Percentiles rank a stretch among this genome's conserved stretches.
These are phyloP conservation scores for Ciconia boyciana DNA, from an alignment of 2,113 vertebrate genomes.

Conservation along the genomic window DNA sequence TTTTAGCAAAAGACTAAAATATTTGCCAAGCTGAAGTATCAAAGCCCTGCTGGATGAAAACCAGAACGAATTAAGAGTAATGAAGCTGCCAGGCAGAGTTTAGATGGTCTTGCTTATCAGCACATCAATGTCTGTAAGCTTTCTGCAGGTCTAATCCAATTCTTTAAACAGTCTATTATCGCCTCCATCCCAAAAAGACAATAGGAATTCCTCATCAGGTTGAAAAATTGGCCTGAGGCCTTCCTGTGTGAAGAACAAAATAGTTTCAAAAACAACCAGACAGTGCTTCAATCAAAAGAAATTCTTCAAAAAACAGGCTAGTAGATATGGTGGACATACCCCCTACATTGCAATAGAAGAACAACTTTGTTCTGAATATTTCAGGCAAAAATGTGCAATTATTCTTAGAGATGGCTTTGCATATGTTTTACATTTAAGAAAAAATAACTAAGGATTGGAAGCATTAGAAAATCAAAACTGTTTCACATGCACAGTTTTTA, in stretches of 20 bases:
- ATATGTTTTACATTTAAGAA: not conserved
- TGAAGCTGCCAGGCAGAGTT: not conserved
- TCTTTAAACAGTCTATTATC: not conserved
- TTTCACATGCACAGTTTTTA: not conserved
- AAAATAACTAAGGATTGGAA: not conserved
- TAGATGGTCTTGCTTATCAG: not conserved
- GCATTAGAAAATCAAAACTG: not conserved
- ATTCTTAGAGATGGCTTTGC: not conserved
- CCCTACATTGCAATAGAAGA: not conserved
- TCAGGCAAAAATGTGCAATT: not conserved
- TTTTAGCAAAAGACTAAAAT: not conserved
- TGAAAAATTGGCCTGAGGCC: not conserved
- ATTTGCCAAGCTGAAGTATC: not conserved
- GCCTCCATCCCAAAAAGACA: not conserved
- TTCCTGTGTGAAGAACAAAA: not conserved
- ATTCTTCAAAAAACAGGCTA: not conserved
- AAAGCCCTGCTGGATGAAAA: not conserved
- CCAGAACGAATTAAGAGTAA: not conserved
- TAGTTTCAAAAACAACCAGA: not conserved
- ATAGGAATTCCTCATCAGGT: not conserved
- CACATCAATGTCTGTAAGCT: not conserved
- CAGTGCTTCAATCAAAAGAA: not conserved
- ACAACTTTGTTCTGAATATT: not conserved
- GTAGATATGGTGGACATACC: accelerated
- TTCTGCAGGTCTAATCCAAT: not conserved